These are phyloP conservation scores for Apotomis turbidana DNA, from an alignment of 2,888 invertebrate species.

Conservation along the genomic window DNA sequence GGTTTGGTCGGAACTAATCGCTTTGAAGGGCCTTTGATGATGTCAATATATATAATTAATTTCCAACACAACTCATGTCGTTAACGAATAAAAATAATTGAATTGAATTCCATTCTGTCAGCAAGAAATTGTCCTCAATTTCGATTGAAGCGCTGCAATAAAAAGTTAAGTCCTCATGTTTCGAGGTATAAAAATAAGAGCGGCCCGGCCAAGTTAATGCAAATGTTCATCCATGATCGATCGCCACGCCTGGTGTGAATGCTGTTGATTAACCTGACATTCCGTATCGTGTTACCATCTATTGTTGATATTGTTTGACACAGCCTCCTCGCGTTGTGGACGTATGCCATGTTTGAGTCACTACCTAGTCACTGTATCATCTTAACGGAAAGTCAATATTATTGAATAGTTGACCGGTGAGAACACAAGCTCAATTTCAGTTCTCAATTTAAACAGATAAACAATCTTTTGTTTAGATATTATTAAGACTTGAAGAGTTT, in stretches of 20 bases:
- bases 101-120: not conserved
- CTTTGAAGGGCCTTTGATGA: conserved; percentile 3
- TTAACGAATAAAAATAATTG: no score
- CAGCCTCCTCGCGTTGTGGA: not conserved
- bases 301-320: conserved; percentile 17
- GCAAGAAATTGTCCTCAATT: conserved; percentile 15
- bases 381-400: not conserved
- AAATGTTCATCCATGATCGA: conserved; percentile 27
- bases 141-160: conserved; percentile 2
- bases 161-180: conserved; percentile 1
- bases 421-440: no score
- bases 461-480: no score
- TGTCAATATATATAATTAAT: conserved; percentile 1
- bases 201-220: not conserved
- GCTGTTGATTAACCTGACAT: conserved; percentile 35
- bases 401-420: no score
- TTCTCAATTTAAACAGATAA: no score
- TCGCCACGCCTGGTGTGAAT: conserved; percentile 25
- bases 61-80: not conserved
- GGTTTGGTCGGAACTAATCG: not conserved
- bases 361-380: not conserved
- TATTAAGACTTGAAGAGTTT: no score
- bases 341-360: not conserved
- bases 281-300: conserved; percentile 25
- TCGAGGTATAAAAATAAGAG: conserved; percentile 6